phyloP scores from a whole-genome alignment of 2,797 vertebrate species.

The Cygnus olor region DNA sequence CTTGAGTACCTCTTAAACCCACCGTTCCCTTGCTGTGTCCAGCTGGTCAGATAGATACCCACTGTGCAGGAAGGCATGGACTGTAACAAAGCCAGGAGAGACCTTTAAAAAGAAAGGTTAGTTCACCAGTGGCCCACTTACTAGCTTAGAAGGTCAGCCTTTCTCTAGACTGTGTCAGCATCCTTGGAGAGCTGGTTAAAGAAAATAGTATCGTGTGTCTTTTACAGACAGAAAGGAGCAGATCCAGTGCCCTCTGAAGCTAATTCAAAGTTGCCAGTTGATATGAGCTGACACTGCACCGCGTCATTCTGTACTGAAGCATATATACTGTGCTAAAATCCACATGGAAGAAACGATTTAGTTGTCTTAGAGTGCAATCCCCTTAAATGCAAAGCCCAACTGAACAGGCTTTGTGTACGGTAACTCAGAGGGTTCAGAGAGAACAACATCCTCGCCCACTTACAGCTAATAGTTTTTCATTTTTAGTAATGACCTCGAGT shows the following conservation, averaged over 20 bases:
- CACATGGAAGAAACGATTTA: constrained; percentile 1
- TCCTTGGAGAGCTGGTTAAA: constrained; percentile 59
- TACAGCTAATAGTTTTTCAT: neutral
- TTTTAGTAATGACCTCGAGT: constrained; percentile 3
- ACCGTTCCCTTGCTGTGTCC: neutral
- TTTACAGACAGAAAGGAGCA: constrained; percentile 45
- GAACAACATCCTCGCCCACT: neutral
- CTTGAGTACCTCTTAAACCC: constrained; percentile 8
- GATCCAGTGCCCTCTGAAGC: constrained; percentile 38
- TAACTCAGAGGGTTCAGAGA: neutral
- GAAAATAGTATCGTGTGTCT: constrained; percentile 48
- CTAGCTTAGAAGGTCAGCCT: constrained; percentile 52
- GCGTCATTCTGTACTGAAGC: neutral
- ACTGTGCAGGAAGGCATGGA: neutral
- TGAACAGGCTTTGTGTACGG: constrained; percentile 7
- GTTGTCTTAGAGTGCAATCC: constrained; percentile 4
- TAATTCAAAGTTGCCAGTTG: constrained; percentile 50
- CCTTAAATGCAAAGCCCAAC: constrained; percentile 2
- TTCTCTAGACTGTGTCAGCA: constrained; percentile 52
- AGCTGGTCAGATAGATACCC: neutral
- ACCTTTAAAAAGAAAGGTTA: constrained; percentile 43
- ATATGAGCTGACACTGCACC: constrained; percentile 34
- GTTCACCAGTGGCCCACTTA: constrained; percentile 23
- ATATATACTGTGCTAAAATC: constrained; percentile 22
- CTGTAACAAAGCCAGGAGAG: constrained; percentile 32